A percentile compares a stretch with the other conserved stretches of the same genome.
Conservation (phyloP, 2,113 vertebrate genomes). For the Murina feae region DNA sequence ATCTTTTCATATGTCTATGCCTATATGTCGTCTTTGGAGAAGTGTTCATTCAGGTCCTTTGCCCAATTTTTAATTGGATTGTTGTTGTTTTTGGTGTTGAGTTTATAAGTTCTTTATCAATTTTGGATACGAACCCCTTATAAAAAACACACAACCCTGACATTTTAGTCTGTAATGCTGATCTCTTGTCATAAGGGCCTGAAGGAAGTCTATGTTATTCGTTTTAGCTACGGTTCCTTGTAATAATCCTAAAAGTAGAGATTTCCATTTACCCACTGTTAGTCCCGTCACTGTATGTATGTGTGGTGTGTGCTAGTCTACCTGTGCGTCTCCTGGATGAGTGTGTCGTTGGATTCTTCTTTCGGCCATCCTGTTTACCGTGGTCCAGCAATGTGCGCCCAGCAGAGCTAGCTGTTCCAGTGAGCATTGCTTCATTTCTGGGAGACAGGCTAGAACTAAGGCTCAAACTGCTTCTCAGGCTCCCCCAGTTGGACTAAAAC, state of each 20-base stretch:
- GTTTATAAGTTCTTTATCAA: neutral
- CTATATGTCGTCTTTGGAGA: too few species aligned
- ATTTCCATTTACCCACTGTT: neutral
- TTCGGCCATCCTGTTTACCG: neutral
- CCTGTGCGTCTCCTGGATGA: neutral
- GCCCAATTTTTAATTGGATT: too few species aligned
- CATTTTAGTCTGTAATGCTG: neutral
- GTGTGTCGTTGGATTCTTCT: neutral
- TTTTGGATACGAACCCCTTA: neutral
- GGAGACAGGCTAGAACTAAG: neutral
- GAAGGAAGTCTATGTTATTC: neutral
- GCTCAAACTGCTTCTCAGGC: neutral
- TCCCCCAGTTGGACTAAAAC: neutral
- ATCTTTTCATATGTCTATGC: too few species aligned
- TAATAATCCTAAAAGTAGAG: neutral
- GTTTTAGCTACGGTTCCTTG: slow-evolving; percentile 1
- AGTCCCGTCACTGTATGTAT: neutral
- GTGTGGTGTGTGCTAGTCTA: neutral
- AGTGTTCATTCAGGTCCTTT: too few species aligned
- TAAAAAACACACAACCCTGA: neutral
- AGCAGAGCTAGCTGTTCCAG: neutral
- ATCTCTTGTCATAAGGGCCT: neutral
- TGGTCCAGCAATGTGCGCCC: neutral
- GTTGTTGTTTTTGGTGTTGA: neutral
- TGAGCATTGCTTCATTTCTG: neutral